Evolutionary conservation across 2,888 invertebrate genomes (phyloP), one percentile per base, ranked within the genome.

Genomic region (Brachypalpus laphriformis): DNA sequence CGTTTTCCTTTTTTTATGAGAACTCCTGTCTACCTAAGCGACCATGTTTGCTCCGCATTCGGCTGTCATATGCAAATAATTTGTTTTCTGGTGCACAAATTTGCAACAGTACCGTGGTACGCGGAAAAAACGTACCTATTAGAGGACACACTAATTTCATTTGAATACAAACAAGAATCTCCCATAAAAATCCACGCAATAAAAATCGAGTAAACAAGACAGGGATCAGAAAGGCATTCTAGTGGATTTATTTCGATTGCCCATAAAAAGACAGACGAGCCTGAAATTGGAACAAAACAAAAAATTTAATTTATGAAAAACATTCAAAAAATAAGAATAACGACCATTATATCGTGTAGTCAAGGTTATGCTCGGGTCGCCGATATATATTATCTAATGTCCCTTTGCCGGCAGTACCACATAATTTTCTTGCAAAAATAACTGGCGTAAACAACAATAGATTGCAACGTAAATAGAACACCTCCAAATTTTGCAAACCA

Each of bases 391-490:
- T 82, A 76, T 71, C 86, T 76, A 86, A 86, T 72, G 71, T 76
- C 25, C 37, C 18, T 61, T 61, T 56, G 6, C 22, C 14, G 45
- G 16, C 22, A 22, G 8, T 45, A 70, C 56, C 31, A 20, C 22
- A 54, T 9, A 49, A 61, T 61, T 51, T 51, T 16, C 34, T 42
- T 5, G 70, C 70, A 56, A 71, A n/a, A 72, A 51, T 47, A 57
- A 72, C 42, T 59, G 45, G 56, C 22, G n/a, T 18, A 18, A 34
- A 18, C 0, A 66, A 86, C 76, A 82, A 86, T 66, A 61, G 77
- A 45, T 31, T 66, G 59, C 74, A 87, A 83, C 87, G 86, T 87
- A 87, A 87, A 87, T 86, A 87, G 87, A 87, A 87, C 87, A 87
- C 87, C 87, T 87, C 86, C 77, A 66, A 85, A 70, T 51, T 74